A percentile compares a stretch with the other conserved stretches of the same genome.
These are phyloP conservation scores for Ariolimax columbianus DNA, from an alignment of 2,888 invertebrate species.

Conservation along the genomic window DNA sequence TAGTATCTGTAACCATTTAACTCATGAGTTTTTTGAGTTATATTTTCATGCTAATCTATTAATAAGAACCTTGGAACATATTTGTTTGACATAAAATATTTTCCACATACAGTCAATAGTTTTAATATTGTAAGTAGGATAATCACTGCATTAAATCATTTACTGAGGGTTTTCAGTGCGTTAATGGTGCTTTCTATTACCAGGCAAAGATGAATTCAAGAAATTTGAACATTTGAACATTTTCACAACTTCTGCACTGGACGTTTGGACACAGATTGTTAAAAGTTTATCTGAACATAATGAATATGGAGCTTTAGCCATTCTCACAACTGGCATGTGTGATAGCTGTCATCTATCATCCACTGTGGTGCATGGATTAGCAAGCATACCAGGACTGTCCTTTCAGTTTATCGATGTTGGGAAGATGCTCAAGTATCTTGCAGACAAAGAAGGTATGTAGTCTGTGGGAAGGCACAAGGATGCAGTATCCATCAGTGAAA, in stretches of 20 bases:
- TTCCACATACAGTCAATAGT: too few relatives aligned
- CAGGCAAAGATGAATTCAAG: conserved; percentile 20
- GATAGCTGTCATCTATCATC: neutral
- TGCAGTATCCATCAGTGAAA: too few relatives aligned
- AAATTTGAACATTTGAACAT: neutral
- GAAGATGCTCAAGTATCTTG: conserved; percentile 34
- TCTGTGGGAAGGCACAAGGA: too few relatives aligned
- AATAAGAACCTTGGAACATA: too few relatives aligned
- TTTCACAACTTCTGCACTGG: neutral
- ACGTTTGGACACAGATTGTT: conserved; percentile 3
- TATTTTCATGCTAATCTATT: too few relatives aligned
- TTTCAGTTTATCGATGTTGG: conserved; percentile 40
- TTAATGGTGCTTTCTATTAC: neutral
- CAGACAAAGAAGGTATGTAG: conserved; percentile 38
- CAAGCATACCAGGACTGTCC: conserved; percentile 27
- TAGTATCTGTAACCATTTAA: too few relatives aligned
- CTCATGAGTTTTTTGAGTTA: too few relatives aligned
- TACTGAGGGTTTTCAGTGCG: neutral
- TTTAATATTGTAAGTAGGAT: neutral
- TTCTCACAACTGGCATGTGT: conserved; percentile 36
- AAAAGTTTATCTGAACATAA: conserved; percentile 6
- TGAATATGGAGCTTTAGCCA: conserved; percentile 38
- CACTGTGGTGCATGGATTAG: conserved; percentile 25
- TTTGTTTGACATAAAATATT: too few relatives aligned
- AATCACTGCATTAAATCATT: neutral